Evolutionary conservation across 1,140 invertebrate species (phyloP), one percentile per base, ranked within the genome.

Genomic region (Caenorhabditis brenneri): DNA sequence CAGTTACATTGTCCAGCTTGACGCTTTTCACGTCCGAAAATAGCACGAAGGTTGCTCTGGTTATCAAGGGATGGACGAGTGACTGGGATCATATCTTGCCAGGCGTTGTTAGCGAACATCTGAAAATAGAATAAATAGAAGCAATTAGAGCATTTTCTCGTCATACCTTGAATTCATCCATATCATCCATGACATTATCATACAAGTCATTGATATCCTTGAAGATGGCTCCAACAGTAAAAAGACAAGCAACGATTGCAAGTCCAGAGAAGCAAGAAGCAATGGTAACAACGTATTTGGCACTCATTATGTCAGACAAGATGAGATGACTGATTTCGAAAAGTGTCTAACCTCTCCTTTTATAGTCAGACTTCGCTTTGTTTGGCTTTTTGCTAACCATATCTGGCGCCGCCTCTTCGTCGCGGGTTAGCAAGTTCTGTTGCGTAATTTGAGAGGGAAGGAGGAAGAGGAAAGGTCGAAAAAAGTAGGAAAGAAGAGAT

Each of bases 161-260:
- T 48, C 39, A 16, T 24, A 81, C 85, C 74, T 82, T 86, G 85
- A 86, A 86, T 46, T 86, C 85, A 79, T 55, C 33, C 83, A 86
- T 85, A 33, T 86, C 85, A 29, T 82, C 83, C 85, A 86, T 86
- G 27, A 86, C 85, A 29, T 85, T 85, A 36, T 86, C 85, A 80
- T 85, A 85, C 69, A 86, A 65, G 65, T 80, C 51, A 85, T 86
- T 86, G 85, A 86, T 86, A 39, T 86, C 85, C 19, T 81, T 39
- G 85, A 85, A 86, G 60, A 86, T 53, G 80, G 51, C 36, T 24
- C 82, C 82, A 78, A 83, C 82, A 15, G 78, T 83, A 65, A 83
- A 79, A 29, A 83, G 85, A 48, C 83, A 85, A 39, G 85, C 85
- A 12, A 86, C 36, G 78, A 86, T 86, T 46, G 80, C 85, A 80